Percentiles rank a stretch among this genome's conserved stretches.
Evolutionary conservation across 2,888 invertebrate genomes (phyloP).

Genomic region (Lottia gigantea): DNA sequence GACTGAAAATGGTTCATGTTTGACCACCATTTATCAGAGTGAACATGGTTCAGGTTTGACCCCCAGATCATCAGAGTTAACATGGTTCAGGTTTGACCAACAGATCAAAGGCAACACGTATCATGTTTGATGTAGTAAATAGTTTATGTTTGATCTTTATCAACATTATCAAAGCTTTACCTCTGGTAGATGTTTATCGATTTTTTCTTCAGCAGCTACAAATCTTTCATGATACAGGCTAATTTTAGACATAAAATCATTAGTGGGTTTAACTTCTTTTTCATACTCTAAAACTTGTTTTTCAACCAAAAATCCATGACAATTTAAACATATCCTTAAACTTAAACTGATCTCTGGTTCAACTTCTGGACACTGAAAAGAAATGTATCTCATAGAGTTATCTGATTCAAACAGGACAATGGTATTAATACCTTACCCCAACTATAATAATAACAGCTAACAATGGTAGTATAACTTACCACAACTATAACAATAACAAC

Average conservation of each 20-base stretch:
- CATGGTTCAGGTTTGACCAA: no score
- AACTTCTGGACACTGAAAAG: slow-evolving; percentile 51
- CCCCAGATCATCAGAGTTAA: no score
- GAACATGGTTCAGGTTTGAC: no score
- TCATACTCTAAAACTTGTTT: slow-evolving; percentile 35
- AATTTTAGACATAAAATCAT: slow-evolving; percentile 38
- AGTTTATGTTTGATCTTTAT: no score
- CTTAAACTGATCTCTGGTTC: slow-evolving; percentile 57
- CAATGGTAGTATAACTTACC: no score
- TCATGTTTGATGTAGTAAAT: no score
- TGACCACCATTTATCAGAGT: no score
- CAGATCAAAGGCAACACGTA: no score
- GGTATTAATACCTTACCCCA: slow-evolving; percentile 41
- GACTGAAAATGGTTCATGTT: no score
- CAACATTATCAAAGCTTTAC: slow-evolving; percentile 24
- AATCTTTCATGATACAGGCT: slow-evolving; percentile 33
- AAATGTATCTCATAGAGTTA: not conserved
- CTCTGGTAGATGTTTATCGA: slow-evolving; percentile 39
- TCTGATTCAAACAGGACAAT: not conserved
- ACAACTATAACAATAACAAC: not conserved
- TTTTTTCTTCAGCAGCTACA: slow-evolving; percentile 32
- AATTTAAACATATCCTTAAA: slow-evolving; percentile 47
- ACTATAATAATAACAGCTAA: slow-evolving; percentile 39
- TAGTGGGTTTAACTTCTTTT: slow-evolving; percentile 26
- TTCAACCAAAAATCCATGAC: slow-evolving; percentile 39